Evolutionary conservation across 1,140 invertebrate species (phyloP), one percentile per base, ranked within the genome.

Genomic region (Pinna nobilis): DNA sequence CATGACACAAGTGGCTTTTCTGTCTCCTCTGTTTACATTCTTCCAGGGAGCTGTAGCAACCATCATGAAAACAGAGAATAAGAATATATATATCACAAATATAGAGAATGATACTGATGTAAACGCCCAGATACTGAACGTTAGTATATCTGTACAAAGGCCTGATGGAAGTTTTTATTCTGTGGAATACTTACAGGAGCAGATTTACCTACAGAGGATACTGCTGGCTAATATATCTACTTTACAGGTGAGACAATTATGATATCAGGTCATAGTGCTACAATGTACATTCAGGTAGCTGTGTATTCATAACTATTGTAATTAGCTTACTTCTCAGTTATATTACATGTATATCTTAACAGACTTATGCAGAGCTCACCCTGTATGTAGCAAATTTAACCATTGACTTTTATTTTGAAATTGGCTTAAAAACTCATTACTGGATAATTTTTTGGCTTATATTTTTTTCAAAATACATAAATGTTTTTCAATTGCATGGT

Each of bases 51-150:
- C 96, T 0, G 85, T 99, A 23, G 95, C 97, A 0, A 95, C 95
- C 0, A 96, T 98, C 73, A 94, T 98, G 55, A 96, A 95, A 0
- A 96, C 95, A 73, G 95, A 96, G 0, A 94, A 94, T 80, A 95
- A 98, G 77, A 96, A 98, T 86, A 95, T 99, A 55, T 96, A 95
- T 76, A 90, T 99, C 5, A 98, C 99, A 82, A 97, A 96, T 87
- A 92, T 99, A 35, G 95, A 97, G 90, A 93, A 86, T 70, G 84
- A 87, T 64, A 95, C 94, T 0, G 96, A 98, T 83, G 95, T 97
- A 0, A 70, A 57, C 7, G 92, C 93, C 0, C 94, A 94, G 81
- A 96, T 98, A 41, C 85, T 99, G 1, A 99, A 99, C 84, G 95
- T 99, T 0, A 98, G 96, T 78, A 98, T 99, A 82, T 97, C 97